A percentile compares a stretch with the other conserved stretches of the same genome.
phyloP scores from a whole-genome alignment of 2,888 invertebrate species.

The Cantharis flavilabris region DNA sequence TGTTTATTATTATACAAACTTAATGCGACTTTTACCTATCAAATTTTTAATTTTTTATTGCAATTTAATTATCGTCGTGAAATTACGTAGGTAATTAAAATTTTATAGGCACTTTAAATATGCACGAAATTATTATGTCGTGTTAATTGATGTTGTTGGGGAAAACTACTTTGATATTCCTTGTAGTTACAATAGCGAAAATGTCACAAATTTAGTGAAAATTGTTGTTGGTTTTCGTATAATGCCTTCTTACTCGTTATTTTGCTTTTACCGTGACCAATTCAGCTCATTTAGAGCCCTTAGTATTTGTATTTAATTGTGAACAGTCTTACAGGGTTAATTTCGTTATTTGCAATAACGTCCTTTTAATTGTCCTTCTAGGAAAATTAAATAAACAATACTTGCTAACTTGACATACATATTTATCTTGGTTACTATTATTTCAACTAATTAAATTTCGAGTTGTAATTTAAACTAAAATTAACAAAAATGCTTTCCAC shows the following conservation, averaged over 20 bases:
- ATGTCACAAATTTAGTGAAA: constrained; percentile 20
- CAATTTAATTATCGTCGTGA: background rate
- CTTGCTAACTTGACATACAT: background rate
- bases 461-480: background rate
- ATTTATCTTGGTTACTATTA: background rate
- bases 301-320: constrained; percentile 22
- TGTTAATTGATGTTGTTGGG: background rate
- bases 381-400: constrained; percentile 9
- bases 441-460: background rate
- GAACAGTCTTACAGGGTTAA: constrained; percentile 19
- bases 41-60: background rate
- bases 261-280: constrained; percentile 18
- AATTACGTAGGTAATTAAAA: background rate
- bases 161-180: background rate
- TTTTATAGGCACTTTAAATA: background rate
- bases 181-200: constrained; percentile 9
- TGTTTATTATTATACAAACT: background rate
- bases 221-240: constrained; percentile 14
- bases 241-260: constrained; percentile 18
- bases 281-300: constrained; percentile 23
- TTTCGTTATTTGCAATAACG: constrained; percentile 16
- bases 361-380: constrained; percentile 12
- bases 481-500: background rate
- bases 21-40: background rate
- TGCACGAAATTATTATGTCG: background rate